Conservation (phyloP, 2,797 vertebrate species). For the Malacoctenus gilli region DNA sequence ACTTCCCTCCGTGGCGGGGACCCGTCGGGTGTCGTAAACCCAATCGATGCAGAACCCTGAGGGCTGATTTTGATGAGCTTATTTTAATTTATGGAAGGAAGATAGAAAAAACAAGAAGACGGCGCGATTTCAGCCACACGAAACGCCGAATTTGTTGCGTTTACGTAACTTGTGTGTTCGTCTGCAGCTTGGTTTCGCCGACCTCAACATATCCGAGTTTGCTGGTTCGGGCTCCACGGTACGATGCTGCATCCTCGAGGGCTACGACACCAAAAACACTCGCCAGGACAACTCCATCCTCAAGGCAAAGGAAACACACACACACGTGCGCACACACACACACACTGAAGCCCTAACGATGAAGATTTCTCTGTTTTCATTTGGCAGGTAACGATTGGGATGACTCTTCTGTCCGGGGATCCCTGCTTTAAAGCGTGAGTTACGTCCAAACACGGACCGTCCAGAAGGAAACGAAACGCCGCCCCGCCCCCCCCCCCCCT, state of each 20-base stretch:
- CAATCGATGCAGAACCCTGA: no score
- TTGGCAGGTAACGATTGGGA: slow-evolving; percentile 91
- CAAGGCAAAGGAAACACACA: slow-evolving; percentile 81
- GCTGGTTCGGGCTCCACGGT: slow-evolving; percentile 93
- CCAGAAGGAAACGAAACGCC: no score
- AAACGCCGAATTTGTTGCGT: background rate
- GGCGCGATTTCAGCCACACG: no score
- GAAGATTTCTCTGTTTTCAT: slow-evolving; percentile 31
- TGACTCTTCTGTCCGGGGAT: slow-evolving; percentile 97
- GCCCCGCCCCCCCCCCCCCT: no score
- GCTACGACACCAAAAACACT: slow-evolving; percentile 96
- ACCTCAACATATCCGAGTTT: slow-evolving; percentile 96
- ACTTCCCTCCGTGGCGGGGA: no score
- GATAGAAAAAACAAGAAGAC: no score
- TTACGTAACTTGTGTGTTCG: no score
- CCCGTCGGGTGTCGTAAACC: no score
- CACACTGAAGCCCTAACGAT: no score
- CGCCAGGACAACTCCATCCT: slow-evolving; percentile 99
- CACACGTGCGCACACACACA: background rate
- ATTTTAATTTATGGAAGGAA: no score
- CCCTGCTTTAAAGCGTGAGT: slow-evolving; percentile 98
- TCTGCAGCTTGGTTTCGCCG: slow-evolving; percentile 94
- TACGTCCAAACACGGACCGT: slow-evolving; percentile 3
- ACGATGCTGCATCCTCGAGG: slow-evolving; percentile 93
- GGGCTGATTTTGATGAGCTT: no score